Percentiles rank a stretch among this genome's conserved stretches.
These are phyloP conservation scores for Clusia tigrina DNA, from an alignment of 2,888 invertebrate species.

Conservation along the genomic window DNA sequence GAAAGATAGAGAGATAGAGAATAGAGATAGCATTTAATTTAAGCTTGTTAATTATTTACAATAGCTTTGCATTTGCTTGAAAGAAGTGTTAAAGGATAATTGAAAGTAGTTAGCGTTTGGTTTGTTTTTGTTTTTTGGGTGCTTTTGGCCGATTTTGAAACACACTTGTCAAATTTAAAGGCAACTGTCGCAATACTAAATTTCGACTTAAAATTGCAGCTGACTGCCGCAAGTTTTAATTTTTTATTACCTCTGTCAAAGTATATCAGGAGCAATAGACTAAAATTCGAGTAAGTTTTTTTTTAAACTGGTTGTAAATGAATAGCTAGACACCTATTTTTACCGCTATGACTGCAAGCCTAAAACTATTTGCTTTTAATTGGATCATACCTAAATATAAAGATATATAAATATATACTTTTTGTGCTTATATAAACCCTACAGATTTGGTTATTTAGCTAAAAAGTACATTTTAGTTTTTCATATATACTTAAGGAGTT, in stretches of 20 bases:
- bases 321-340: too few species aligned
- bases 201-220: constrained; percentile 56
- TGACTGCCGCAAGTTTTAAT: constrained; percentile 45
- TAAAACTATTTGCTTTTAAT: constrained; percentile 11
- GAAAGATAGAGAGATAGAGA: too few species aligned
- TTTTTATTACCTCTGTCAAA: constrained; percentile 55
- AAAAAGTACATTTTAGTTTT: constrained; percentile 18
- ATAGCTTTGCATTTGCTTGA: too few species aligned
- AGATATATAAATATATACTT: not conserved
- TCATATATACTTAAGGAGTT: constrained; percentile 1
- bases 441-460: constrained; percentile 10
- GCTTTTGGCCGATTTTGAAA: constrained; percentile 12
- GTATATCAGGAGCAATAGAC: constrained; percentile 63
- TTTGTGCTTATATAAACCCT: not conserved
- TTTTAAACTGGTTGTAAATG: too few species aligned
- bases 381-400: constrained; percentile 4
- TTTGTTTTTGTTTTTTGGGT: constrained; percentile 25
- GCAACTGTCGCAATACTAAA: constrained; percentile 39
- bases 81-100: too few species aligned
- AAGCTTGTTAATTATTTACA: too few species aligned
- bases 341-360: constrained; percentile 5
- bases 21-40: too few species aligned
- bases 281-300: constrained; percentile 60
- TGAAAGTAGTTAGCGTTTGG: not conserved
- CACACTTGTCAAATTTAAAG: constrained; percentile 17